Evolutionary conservation across 2,113 vertebrate species (phyloP), one percentile per base, ranked within the genome.

Genomic region (Pungitius pungitius): DNA sequence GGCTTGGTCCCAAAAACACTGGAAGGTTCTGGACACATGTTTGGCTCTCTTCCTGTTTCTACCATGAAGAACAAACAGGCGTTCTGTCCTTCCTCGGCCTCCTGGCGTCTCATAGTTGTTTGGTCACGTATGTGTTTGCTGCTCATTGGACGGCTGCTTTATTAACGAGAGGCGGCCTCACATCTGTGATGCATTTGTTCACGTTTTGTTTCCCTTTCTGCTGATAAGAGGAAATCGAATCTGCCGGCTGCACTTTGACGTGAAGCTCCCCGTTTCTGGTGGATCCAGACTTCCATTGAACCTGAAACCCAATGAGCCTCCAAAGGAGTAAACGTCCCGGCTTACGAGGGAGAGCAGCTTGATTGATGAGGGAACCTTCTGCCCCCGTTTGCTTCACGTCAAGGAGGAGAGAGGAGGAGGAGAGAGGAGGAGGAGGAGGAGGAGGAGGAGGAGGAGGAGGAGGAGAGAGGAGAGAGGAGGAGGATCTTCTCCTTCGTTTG

Each of bases 401-500:
- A 39, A 42, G 18, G 27, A 72, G 13, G 3, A 51, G 35, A 17
- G 47, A n/a, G n/a, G n/a, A n/a, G n/a, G n/a, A n/a, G n/a, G n/a
- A n/a, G n/a, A n/a, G 1, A 42, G n/a, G 43, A 54, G 24, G 3
- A 20, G 5, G 27, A 64, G 22, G 26, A n/a, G 47, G 13, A 17
- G 15, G 30, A 30, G 30, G 30, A 30, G 30, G 30, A 30, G 30
- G 30, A 30, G 30, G 30, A 57, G 30, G 2, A 37, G 26, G 6
- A 37, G 47, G n/a, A 37, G 43, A 22, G 39, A 42, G 59, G n/a
- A n/a, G n/a, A n/a, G n/a, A n/a, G n/a, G n/a, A 47, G 55, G 10
- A 67, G 9, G 42, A 77, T 71, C 68, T 77, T 86, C 30, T 40
- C 12, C 20, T 65, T 45, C 60, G 68, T 80, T 35, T n/a, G n/a